A percentile compares a stretch with the other conserved stretches of the same genome.
Conservation (phyloP, 2,797 vertebrate species). For the Acipenser transmontanus region DNA sequence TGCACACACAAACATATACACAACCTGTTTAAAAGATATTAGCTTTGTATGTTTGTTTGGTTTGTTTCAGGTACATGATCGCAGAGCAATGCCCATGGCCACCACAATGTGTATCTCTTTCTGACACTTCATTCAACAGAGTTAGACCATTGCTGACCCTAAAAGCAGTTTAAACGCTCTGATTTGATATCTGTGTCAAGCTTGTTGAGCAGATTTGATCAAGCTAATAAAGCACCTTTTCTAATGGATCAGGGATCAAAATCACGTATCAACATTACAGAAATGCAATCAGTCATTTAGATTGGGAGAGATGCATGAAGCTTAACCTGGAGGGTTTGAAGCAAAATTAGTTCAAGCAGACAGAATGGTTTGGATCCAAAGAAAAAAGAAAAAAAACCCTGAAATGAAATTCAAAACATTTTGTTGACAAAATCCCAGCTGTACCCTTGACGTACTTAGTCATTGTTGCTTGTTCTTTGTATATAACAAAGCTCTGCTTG, state of each 20-base stretch:
- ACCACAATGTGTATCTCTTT: no score
- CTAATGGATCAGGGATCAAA: neutral
- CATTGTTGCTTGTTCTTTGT: no score
- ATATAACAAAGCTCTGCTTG: no score
- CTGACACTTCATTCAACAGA: neutral
- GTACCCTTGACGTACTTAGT: no score
- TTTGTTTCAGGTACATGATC: no score
- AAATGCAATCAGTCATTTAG: conserved; percentile 14
- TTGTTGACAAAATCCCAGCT: no score
- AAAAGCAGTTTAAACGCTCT: neutral
- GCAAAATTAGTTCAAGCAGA: conserved; percentile 10
- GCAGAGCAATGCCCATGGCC: no score
- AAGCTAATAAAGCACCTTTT: neutral
- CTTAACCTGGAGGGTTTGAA: conserved; percentile 11
- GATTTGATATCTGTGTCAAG: neutral
- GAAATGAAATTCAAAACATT: no score
- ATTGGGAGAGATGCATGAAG: neutral
- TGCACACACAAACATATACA: no score
- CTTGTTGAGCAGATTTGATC: neutral
- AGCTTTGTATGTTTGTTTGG: no score
- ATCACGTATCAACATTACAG: neutral
- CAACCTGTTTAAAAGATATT: no score
- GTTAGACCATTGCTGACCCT: neutral
- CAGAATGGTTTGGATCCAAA: conserved; percentile 8
- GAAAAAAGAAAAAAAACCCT: no score